These are phyloP conservation scores for Hydropsyche tenuis DNA, from an alignment of 1,140 invertebrate genomes.

Conservation along the genomic window DNA sequence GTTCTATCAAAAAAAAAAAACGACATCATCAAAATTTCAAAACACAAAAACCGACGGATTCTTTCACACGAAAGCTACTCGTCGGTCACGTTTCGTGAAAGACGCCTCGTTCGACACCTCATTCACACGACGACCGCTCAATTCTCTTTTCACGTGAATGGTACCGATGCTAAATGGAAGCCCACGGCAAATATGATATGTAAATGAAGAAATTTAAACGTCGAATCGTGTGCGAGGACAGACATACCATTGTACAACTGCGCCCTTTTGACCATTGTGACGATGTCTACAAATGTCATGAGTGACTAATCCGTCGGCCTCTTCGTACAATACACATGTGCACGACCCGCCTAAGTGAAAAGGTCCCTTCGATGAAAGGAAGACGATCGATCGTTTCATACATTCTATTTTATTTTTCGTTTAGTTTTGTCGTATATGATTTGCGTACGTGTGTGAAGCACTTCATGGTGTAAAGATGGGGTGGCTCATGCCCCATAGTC, in stretches of 20 bases:
- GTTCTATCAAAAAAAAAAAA: too few species aligned
- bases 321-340: slow-evolving; percentile 23
- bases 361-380: not conserved
- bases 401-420: not conserved
- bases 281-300: slow-evolving; percentile 37
- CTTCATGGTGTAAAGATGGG: not conserved
- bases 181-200: slow-evolving; percentile 5
- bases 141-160: not conserved
- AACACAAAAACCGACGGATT: too few species aligned
- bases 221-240: not conserved
- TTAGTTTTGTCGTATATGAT: too few species aligned
- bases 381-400: not conserved
- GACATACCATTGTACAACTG: too few species aligned
- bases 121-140: not conserved
- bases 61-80: too few species aligned
- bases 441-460: not conserved
- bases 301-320: slow-evolving; percentile 41
- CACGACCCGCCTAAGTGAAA: slow-evolving; percentile 1
- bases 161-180: not conserved
- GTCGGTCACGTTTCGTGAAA: too few species aligned
- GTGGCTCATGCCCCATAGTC: not conserved
- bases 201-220: not conserved
- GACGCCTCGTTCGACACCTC: not conserved
- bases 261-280: slow-evolving; percentile 1
- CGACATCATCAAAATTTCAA: too few species aligned